Evolutionary conservation across 1,140 invertebrate genomes (phyloP), one percentile per base, ranked within the genome.

Genomic region (Bombyx mandarina): DNA sequence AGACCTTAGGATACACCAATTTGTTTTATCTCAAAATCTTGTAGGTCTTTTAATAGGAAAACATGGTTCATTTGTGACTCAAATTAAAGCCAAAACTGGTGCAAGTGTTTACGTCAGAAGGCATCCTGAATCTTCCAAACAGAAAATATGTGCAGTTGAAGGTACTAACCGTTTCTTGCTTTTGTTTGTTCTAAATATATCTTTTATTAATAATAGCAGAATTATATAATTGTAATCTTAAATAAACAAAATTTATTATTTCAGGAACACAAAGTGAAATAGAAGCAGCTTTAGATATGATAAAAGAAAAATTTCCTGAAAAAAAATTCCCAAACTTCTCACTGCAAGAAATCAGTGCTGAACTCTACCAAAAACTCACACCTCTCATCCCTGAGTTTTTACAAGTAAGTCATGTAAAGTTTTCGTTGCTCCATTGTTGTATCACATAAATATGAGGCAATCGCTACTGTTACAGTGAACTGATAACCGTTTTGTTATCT

Each of bases 11-110:
- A 84, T 87, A 82, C 86, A 88, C 65, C 88, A 97, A 73, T 98
- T 98, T 87, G 89, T 92, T 63, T 92, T 98, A 67, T 94, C 95
- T 8, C 91, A 93, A 67, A 82, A 89, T 48, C 77, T 97, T 50
- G 96, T 97, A 61, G 97, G 97, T 10, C 90, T 93, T 45, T 88
- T 99, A 56, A 98, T 98, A 76, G 97, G 97, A 43, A 92, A 91
- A 68, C 91, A 93, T 66, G 96, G 97, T 22, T 88, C 89, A n/a
- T 94, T 93, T 83, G 92, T 98, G 9, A 93, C 93, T 54, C 90
- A 91, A 66, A 94, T 99, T 50, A 96, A 95, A 76, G 80, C 90
- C 3, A 92, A 93, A 67, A 93, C 95, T 1, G 91, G 93, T 67
- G 94, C 96, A 12, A 92, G 90, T 67, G 93, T 98, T 49, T 85